These are phyloP conservation scores for Drosophila algonquin DNA, from an alignment of 2,888 invertebrate species.

Conservation along the genomic window DNA sequence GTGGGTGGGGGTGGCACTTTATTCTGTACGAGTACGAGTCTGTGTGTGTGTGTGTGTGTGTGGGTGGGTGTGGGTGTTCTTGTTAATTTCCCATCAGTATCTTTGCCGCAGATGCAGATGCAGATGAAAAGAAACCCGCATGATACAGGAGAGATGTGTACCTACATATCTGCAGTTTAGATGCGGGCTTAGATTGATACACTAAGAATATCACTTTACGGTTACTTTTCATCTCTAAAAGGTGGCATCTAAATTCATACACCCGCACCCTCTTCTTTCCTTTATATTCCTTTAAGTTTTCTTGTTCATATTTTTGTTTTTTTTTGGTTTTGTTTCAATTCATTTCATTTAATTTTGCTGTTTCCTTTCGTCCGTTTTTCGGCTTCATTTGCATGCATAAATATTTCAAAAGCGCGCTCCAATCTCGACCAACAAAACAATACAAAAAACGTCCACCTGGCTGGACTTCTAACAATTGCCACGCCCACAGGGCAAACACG, in stretches of 20 bases:
- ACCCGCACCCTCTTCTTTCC: neutral
- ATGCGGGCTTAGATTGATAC: neutral
- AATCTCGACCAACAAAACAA: slow-evolving; percentile 43
- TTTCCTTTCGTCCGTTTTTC: neutral
- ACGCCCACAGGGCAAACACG: neutral
- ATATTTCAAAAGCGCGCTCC: slow-evolving; percentile 62
- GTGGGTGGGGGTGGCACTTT: slow-evolving; percentile 13
- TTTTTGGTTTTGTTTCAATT: neutral
- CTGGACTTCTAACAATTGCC: slow-evolving; percentile 36
- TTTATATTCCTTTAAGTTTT: neutral
- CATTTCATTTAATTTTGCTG: slow-evolving; percentile 19
- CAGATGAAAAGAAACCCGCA: neutral
- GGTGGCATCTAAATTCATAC: neutral
- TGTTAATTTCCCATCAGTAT: slow-evolving; percentile 1
- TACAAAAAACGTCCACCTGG: slow-evolving; percentile 39
- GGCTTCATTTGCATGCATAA: slow-evolving; percentile 70
- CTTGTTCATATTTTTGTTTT: neutral
- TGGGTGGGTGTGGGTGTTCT: slow-evolving; percentile 1
- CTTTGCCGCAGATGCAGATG: slow-evolving; percentile 4
- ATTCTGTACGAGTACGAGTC: no score
- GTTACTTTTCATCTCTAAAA: neutral
- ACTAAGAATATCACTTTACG: neutral
- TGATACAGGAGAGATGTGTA: slow-evolving; percentile 3
- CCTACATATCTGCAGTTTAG: neutral
- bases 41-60: neutral